Conservation (phyloP, 2,113 vertebrate species). For the Mirounga angustirostris region DNA sequence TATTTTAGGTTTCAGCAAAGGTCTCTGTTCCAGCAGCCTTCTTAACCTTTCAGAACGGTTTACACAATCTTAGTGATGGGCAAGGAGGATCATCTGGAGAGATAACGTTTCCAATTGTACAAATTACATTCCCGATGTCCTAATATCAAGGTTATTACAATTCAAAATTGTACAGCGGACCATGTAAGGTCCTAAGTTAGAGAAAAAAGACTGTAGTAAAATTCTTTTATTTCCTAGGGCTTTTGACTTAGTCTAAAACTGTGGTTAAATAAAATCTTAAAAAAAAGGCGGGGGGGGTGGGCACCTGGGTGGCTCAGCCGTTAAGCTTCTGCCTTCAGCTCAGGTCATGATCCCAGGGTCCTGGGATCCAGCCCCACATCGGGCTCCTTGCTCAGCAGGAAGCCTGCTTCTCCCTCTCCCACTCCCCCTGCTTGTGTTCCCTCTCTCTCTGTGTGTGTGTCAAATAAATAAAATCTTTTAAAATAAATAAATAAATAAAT, state of each 20-base stretch:
- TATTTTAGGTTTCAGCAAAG: conserved; percentile 82
- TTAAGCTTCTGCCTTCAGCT: too few species aligned
- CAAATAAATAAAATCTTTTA: too few species aligned
- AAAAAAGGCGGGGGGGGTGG: too few species aligned
- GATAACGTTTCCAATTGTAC: conserved; percentile 84
- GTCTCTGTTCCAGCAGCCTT: conserved; percentile 82
- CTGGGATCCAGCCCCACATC: too few species aligned
- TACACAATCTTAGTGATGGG: conserved; percentile 73
- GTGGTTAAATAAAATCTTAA: background rate
- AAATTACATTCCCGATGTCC: conserved; percentile 84
- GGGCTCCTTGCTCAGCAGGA: too few species aligned
- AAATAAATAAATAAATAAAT: too few species aligned
- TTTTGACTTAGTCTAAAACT: background rate
- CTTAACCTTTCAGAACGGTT: conserved; percentile 78
- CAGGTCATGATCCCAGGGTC: too few species aligned
- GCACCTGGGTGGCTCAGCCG: too few species aligned
- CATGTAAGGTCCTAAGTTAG: background rate
- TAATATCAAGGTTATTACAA: conserved; percentile 77
- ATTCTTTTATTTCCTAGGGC: background rate
- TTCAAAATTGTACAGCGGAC: conserved; percentile 36
- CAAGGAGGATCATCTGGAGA: conserved; percentile 77
- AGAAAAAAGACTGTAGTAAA: background rate
- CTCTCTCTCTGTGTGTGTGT: too few species aligned
- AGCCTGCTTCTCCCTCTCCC: too few species aligned
- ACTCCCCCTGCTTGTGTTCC: too few species aligned